phyloP scores from a whole-genome alignment of 2,888 invertebrate species.

The Cremastobaeus sp. region DNA sequence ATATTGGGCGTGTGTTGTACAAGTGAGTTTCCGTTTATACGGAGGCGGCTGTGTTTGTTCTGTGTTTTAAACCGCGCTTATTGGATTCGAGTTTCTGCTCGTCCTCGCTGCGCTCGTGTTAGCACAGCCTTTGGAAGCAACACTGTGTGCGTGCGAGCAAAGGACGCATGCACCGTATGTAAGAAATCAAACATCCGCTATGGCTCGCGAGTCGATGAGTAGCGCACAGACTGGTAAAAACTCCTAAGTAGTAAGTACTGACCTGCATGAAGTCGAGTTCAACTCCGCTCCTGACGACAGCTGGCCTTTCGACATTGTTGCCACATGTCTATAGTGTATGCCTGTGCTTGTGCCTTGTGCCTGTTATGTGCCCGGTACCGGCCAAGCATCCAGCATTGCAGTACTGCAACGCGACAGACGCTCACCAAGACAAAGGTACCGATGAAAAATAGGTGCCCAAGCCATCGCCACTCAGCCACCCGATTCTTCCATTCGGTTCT shows the following conservation, averaged over 20 bases:
- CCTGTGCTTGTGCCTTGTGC: no score
- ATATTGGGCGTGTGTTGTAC: conserved; percentile 39
- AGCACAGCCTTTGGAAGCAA: conserved; percentile 37
- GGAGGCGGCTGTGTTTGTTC: conserved; percentile 58
- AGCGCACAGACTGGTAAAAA: no score
- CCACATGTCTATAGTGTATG: no score
- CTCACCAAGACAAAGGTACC: no score
- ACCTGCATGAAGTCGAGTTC: conserved; percentile 58
- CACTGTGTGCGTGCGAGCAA: conserved; percentile 35
- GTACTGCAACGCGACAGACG: no score
- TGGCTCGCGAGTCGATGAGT: conserved; percentile 36
- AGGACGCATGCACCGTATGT: conserved; percentile 39
- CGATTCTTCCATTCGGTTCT: no score
- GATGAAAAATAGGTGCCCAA: no score
- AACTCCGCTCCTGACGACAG: no score
- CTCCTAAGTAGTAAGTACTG: conserved; percentile 54
- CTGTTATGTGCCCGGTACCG: no score
- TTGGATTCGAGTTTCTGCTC: conserved; percentile 47
- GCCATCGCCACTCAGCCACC: no score
- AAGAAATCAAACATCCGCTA: conserved; percentile 52
- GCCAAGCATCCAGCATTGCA: no score
- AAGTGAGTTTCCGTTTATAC: conserved; percentile 41
- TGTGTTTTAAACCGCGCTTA: conserved; percentile 44
- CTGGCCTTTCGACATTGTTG: conserved; percentile 58
- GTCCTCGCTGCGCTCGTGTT: no score